Conservation (phyloP, 1,140 invertebrate genomes). For the Anastrepha ludens region DNA sequence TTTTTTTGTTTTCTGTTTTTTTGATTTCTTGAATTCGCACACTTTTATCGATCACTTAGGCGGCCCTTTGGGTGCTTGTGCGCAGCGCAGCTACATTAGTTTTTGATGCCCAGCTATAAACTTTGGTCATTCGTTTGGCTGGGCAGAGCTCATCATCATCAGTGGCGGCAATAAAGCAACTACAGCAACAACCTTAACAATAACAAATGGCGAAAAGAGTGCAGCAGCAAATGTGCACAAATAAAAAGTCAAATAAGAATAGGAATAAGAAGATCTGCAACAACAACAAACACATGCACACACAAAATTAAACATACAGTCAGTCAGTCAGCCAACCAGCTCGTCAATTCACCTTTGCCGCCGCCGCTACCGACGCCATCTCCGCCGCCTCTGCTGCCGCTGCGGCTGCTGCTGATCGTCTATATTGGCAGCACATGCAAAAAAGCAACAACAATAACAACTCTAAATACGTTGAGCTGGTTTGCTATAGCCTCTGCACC, state of each 20-base stretch:
- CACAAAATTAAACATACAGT: background rate
- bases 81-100: background rate
- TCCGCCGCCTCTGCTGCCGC: background rate
- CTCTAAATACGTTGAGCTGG: background rate
- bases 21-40: conserved; percentile 41
- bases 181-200: background rate
- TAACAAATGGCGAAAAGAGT: background rate
- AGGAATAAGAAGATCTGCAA: background rate
- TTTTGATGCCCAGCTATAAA: conserved; percentile 18
- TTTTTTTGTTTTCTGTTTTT: background rate
- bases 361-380: background rate
- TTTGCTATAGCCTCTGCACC: background rate
- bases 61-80: background rate
- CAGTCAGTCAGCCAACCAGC: background rate
- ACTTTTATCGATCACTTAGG: conserved; percentile 51
- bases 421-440: conserved; percentile 46
- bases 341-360: background rate
- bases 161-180: conserved; percentile 19
- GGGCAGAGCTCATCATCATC: conserved; percentile 41
- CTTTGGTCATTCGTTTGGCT: background rate
- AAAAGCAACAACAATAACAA: conserved; percentile 45
- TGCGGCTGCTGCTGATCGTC: conserved; percentile 3
- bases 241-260: background rate
- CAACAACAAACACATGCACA: background rate
- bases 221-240: background rate